Percentiles rank a stretch among this genome's conserved stretches.
Evolutionary conservation across 1,140 invertebrate genomes (phyloP).

Genomic region (Leptopilina clavipes): DNA sequence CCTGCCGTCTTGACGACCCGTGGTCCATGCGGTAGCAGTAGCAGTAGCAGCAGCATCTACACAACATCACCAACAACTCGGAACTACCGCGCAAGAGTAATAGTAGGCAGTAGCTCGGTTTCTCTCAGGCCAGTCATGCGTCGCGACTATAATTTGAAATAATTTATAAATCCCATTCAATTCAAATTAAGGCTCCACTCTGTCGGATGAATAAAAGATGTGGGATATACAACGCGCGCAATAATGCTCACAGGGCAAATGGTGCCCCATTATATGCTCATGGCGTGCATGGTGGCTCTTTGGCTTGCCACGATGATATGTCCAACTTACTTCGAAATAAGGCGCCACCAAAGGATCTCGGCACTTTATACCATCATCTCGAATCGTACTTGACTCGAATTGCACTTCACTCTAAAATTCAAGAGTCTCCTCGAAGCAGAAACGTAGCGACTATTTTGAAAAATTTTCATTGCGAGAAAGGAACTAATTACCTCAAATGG

Average conservation of each 20-base stretch:
- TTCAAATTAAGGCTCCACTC: slow-evolving; percentile 74
- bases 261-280: slow-evolving; percentile 52
- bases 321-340: slow-evolving; percentile 47
- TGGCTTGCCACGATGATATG: slow-evolving; percentile 15
- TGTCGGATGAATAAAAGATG: slow-evolving; percentile 75
- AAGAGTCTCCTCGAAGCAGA: no score
- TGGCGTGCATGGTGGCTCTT: slow-evolving; percentile 31
- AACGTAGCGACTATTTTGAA: no score
- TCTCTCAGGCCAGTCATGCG: slow-evolving; percentile 64
- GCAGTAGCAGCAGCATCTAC: slow-evolving; percentile 38
- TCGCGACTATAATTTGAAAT: slow-evolving; percentile 74
- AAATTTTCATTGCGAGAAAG: no score
- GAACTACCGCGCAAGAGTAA: slow-evolving; percentile 42
- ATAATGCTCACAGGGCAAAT: slow-evolving; percentile 65
- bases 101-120: slow-evolving; percentile 46
- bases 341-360: slow-evolving; percentile 51
- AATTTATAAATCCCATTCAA: slow-evolving; percentile 75
- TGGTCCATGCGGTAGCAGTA: slow-evolving; percentile 40
- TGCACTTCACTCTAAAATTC: background rate
- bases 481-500: no score
- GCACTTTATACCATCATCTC: slow-evolving; percentile 47
- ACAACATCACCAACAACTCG: slow-evolving; percentile 38
- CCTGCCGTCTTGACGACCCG: slow-evolving; percentile 49
- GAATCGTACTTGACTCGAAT: slow-evolving; percentile 25
- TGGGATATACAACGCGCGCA: slow-evolving; percentile 50